Evolutionary conservation across 1,140 invertebrate species (phyloP), one percentile per base, ranked within the genome.

Genomic region (Rhopalosiphum padi): DNA sequence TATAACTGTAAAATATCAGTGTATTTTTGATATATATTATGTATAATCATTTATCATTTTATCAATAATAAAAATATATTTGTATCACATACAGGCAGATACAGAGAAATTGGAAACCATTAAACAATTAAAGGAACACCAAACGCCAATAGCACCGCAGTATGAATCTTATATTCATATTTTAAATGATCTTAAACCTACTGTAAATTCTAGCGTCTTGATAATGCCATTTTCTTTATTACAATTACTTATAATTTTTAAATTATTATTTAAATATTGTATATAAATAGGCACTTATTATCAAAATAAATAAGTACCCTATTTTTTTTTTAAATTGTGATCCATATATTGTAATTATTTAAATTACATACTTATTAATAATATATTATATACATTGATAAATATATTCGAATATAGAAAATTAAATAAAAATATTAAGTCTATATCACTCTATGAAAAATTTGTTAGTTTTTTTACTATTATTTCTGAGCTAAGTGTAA

Each of bases 21-120:
- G 4, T n/a, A n/a, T 68, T n/a, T 68, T 4, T n/a, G 1, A 55
- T 89, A 51, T 25, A 53, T 35, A 86, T 43, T 85, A 85, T 85
- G 46, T 25, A 83, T 2, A 41, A 41, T 3, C 2, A 83, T 8
- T 23, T 25, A 18, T 30, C 46, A 15, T 46, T 86, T n/a, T 18
- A 90, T 77, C 15, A 83, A 46, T 51, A 83, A 22, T 8, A 77
- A 60, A 77, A 77, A 43, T 30, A 11, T 60, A 60, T 91, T 51
- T 82, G 46, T 35, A 77, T 43, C 43, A 55, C 30, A 5, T 37
- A 11, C 48, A 93, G 91, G 46, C 30, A 22, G 82, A 85, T 86
- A 93, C 91, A 55, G 91, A 93, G 53, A 86, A 93, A 53, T 86
- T 93, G 35, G 91, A 93, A 83, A 86, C 82, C 23, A 37, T 55